Base-by-base conservation (phyloP, 2,888 invertebrate genomes). In the Caenorhabditis imperialis region DNA sequence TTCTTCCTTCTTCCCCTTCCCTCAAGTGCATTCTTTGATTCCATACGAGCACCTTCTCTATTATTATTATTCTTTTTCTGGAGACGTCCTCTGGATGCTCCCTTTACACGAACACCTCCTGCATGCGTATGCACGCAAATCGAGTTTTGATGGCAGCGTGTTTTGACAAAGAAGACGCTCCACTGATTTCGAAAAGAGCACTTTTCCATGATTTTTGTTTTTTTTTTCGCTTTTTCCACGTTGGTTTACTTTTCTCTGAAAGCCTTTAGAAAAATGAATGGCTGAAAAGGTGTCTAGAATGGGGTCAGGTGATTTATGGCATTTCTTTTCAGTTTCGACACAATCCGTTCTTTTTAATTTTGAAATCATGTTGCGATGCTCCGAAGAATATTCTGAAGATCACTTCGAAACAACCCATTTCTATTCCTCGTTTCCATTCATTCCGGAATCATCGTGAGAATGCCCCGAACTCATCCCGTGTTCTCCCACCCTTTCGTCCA, bases 1-100 rank as follows among this genome's bases (percentile, higher is more conserved):
- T 50, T 50, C 27, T 4, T 38, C 33, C 12, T 3, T 50, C 22
- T 23, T 23, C 18, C 30, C 37, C 10, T 5, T 16, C 7, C 33
- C n/a, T 16, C 38, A 38, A 30, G 10, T 30, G 10, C 10, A 55
- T 20, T 33, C 23, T 55, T 44, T 44, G 55, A 14, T 44, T 20
- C 35, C 38, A 25, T 50, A 40, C 42, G 42, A 61, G 61, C 35
- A 38, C 42, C n/a, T 35, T 16, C n/a, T 23, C 38, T 60, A 61
- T 61, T 61, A 27, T 61, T 58, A 58, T 58, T 58, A 48, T 58
- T 58, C 48, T 22, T 44, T 40, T 48, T 30, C 6, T 30, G 30
- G 30, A 30, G 30, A 30, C 30, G 37, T 58, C 38, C 18, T 16
- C 54, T 18, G 20, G 20, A 20, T 23, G 25, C 27, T 30, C 57